Evolutionary conservation across 1,140 invertebrate species (phyloP), one percentile per base, ranked within the genome.

Genomic region (Pseudomyrmex sp.): DNA sequence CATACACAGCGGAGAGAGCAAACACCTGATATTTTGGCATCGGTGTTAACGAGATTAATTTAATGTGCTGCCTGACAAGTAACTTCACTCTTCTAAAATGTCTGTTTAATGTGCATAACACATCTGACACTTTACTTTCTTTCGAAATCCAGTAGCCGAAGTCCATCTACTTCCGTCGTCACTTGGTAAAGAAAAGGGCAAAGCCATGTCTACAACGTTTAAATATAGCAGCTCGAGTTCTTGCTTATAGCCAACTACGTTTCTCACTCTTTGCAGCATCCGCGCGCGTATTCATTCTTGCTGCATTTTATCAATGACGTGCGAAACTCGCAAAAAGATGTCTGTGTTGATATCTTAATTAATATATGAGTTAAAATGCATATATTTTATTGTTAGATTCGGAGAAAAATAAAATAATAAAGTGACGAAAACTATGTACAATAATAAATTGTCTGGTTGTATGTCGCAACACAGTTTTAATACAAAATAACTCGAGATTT

Each of bases 191-290:
- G 69, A 77, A 70, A 58, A 88, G 87, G 82, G 88, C 85, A 88
- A 75, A 80, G 79, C 85, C 46, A 35, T 83, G 86, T 89, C 91
- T 87, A 88, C 85, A 83, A 74, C 65, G 90, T 90, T 92, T 92
- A 92, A 92, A 92, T 92, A 92, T 92, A 92, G 85, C 85, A 65
- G 69, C 35, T 35, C 88, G 84, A 85, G 88, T 86, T 88, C 87
- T 88, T 68, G 56, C 54, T 70, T 70, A 58, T 79, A 79, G 54
- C 26, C 68, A 85, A 87, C 59, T 83, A 82, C 76, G 75, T 44
- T 35, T 86, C 74, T 83, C 82, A 82, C 69, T 68, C 44, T 59
- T 72, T 74, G 66, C 83, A 87, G 83, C 70, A 82, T 87, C 66
- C 66, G 75, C 70, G 50, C 58, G 59, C 50, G 69, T 77, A 85